Conservation (phyloP, 2,888 invertebrate species). For the Chrysopilus asiliformis region DNA sequence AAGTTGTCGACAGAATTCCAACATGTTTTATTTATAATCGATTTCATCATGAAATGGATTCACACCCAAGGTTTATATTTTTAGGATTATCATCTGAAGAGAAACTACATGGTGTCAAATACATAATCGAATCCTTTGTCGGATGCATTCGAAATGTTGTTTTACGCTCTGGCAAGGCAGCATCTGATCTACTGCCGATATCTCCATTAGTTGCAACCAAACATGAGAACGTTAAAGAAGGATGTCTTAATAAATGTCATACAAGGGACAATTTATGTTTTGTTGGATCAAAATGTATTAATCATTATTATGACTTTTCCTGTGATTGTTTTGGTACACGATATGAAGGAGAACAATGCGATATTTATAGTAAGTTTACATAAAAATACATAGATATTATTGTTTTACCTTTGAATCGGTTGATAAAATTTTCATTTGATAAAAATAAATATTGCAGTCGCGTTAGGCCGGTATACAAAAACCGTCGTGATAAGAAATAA, state of each 20-base stretch:
- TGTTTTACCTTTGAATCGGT: too few relatives aligned
- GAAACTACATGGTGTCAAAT: slow-evolving; percentile 76
- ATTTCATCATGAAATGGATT: not conserved
- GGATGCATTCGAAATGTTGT: slow-evolving; percentile 83
- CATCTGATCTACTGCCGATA: slow-evolving; percentile 67
- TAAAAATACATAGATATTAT: not conserved
- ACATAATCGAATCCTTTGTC: slow-evolving; percentile 84
- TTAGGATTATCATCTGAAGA: slow-evolving; percentile 76
- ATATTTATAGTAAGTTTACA: slow-evolving; percentile 63
- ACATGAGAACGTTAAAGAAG: slow-evolving; percentile 80
- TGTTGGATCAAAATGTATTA: slow-evolving; percentile 75
- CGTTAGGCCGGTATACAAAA: too few relatives aligned
- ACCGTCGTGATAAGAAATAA: too few relatives aligned
- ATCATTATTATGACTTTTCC: slow-evolving; percentile 76
- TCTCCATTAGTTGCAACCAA: slow-evolving; percentile 74
- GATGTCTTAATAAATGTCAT: slow-evolving; percentile 72
- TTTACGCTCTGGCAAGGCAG: slow-evolving; percentile 72
- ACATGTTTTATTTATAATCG: not conserved
- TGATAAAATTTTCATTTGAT: too few relatives aligned
- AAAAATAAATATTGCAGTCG: too few relatives aligned
- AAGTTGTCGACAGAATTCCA: too few relatives aligned
- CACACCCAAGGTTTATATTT: too few relatives aligned
- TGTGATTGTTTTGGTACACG: slow-evolving; percentile 89
- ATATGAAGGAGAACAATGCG: slow-evolving; percentile 85
- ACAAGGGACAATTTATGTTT: slow-evolving; percentile 76